phyloP scores from a whole-genome alignment of 2,888 invertebrate genomes.

The Lasioglossum oenotherae region DNA sequence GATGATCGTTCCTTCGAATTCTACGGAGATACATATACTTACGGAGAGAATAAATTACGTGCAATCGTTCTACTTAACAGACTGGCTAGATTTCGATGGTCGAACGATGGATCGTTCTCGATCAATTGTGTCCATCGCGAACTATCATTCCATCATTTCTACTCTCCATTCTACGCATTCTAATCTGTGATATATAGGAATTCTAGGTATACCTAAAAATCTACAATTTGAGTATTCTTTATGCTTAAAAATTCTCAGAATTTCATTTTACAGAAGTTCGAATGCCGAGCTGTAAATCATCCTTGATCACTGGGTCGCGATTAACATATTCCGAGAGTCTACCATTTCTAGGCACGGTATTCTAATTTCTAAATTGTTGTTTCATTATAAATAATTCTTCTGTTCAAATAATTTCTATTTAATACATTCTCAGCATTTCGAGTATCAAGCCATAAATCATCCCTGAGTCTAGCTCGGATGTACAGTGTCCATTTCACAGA shows the following conservation, averaged over 20 bases:
- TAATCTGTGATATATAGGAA: no score
- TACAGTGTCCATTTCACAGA: no score
- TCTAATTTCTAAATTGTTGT: background rate
- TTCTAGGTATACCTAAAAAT: background rate
- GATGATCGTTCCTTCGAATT: background rate
- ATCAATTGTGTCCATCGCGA: background rate
- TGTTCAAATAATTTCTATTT: background rate
- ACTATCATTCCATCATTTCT: background rate
- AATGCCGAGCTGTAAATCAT: background rate
- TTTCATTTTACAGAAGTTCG: background rate
- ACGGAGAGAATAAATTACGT: background rate
- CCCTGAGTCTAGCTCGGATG: no score
- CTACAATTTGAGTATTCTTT: background rate
- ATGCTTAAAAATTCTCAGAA: background rate
- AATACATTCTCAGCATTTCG: no score
- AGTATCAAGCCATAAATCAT: no score
- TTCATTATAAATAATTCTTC: background rate
- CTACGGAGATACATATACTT: background rate
- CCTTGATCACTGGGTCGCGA: background rate
- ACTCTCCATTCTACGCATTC: no score
- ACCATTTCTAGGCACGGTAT: background rate
- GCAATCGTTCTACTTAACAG: background rate
- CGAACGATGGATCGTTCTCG: background rate
- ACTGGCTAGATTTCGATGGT: background rate
- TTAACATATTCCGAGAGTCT: background rate